Evolutionary conservation across 2,113 vertebrate genomes (phyloP).

Genomic region (Leiothrix lutea): DNA sequence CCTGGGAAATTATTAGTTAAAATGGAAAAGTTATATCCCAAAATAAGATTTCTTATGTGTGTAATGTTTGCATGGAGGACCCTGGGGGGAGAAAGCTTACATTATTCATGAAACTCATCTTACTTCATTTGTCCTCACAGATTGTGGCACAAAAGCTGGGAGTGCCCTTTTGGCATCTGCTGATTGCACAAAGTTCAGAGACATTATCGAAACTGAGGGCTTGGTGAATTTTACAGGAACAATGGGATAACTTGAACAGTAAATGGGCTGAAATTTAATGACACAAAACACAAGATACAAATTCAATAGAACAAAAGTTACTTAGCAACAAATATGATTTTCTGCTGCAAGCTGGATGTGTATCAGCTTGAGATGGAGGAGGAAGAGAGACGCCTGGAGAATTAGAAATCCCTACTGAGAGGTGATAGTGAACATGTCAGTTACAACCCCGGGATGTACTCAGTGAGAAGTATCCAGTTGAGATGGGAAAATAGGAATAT

Average conservation of each 20-base stretch:
- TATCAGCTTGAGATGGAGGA: background rate
- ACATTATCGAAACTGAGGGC: background rate
- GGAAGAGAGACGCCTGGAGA: background rate
- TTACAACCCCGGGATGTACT: background rate
- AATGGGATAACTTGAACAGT: background rate
- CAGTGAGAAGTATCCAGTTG: background rate
- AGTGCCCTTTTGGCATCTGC: background rate
- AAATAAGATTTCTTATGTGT: background rate
- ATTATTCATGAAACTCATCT: background rate
- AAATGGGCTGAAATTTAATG: background rate
- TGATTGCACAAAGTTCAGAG: background rate
- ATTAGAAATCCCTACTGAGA: background rate
- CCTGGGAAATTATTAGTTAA: background rate
- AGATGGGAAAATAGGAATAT: background rate
- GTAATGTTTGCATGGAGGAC: background rate
- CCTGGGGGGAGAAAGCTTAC: background rate
- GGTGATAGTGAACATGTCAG: background rate
- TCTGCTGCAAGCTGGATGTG: background rate
- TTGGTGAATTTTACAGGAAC: background rate
- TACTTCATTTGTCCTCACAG: background rate
- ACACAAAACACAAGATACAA: background rate
- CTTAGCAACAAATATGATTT: slow-evolving; percentile 47
- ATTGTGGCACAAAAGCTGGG: background rate
- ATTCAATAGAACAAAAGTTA: slow-evolving; percentile 40
- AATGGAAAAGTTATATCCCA: background rate